phyloP scores from a whole-genome alignment of 1,140 invertebrate genomes.

The Drosophila arawakana region DNA sequence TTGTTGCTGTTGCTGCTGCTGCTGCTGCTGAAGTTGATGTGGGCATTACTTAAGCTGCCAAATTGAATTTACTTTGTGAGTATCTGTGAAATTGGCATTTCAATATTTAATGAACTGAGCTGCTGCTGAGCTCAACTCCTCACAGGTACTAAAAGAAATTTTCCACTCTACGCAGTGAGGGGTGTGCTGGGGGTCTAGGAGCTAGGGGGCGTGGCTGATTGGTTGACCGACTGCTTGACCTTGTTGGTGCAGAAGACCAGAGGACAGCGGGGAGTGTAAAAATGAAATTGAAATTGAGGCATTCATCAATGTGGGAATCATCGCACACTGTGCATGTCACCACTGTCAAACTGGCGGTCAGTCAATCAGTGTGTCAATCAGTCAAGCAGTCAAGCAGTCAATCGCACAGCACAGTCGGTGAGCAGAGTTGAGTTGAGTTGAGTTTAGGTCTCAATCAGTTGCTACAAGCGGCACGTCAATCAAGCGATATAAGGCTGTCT shows the following conservation, averaged over 20 bases:
- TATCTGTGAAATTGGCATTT: constrained; percentile 81
- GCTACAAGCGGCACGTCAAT: constrained; percentile 13
- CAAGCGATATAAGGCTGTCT: neutral
- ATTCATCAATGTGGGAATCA: constrained; percentile 54
- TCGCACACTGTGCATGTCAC: constrained; percentile 21
- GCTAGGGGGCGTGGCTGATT: constrained; percentile 11
- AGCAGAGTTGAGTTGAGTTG: constrained; percentile 2
- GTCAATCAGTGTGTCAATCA: constrained; percentile 14
- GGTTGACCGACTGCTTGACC: constrained; percentile 25
- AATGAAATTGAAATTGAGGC: constrained; percentile 33
- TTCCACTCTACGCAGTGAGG: constrained; percentile 19
- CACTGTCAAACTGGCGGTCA: constrained; percentile 12
- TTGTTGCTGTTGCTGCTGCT: constrained; percentile 15
- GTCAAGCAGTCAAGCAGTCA: constrained; percentile 37
- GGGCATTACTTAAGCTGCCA: constrained; percentile 68
- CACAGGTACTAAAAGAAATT: constrained; percentile 64
- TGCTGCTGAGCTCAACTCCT: constrained; percentile 8
- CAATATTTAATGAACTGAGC: constrained; percentile 73
- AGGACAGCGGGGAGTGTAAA: constrained; percentile 5
- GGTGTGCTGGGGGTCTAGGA: neutral
- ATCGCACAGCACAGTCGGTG: constrained; percentile 44
- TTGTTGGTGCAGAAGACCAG: constrained; percentile 11
- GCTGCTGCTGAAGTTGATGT: constrained; percentile 17
- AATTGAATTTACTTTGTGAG: constrained; percentile 74
- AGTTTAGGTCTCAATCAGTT: constrained; percentile 23